These are phyloP conservation scores for Sitodiplosis mosellana DNA, from an alignment of 1,140 invertebrate genomes.

Conservation along the genomic window DNA sequence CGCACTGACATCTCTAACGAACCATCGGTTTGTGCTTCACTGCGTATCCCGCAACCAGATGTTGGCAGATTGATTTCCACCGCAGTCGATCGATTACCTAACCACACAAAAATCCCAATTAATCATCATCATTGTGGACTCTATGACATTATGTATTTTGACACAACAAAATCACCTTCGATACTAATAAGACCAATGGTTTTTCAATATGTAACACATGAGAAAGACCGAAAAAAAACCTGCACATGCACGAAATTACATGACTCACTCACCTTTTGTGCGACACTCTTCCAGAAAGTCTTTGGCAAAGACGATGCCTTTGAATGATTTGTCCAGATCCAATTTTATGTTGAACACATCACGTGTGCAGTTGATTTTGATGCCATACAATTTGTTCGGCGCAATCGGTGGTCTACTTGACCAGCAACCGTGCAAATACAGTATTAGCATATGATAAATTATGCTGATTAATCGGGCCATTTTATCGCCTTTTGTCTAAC, in stretches of 20 bases:
- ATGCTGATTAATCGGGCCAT: no score
- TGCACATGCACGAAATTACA: no score
- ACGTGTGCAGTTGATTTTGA: conserved; percentile 33
- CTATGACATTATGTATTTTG: no score
- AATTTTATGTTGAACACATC: conserved; percentile 33
- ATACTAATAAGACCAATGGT: no score
- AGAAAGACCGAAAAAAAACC: no score
- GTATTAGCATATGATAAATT: no score
- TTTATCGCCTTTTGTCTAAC: no score
- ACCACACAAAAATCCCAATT: neutral
- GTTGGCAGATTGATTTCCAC: conserved; percentile 38
- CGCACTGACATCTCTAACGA: conserved; percentile 38
- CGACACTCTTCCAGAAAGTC: conserved; percentile 48
- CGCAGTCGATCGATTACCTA: conserved; percentile 24
- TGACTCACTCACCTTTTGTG: conserved; percentile 25
- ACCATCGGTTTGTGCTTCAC: conserved; percentile 25
- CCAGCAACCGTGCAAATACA: conserved; percentile 13
- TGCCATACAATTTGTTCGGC: conserved; percentile 6
- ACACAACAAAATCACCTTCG: no score
- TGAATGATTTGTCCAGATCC: conserved; percentile 39
- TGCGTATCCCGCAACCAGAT: conserved; percentile 48
- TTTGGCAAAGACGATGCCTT: conserved; percentile 45
- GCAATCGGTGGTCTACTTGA: conserved; percentile 14
- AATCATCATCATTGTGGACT: no score
- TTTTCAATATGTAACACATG: no score